Conservation (phyloP, 2,113 vertebrate species). For the Peromyscus polionotus region DNA sequence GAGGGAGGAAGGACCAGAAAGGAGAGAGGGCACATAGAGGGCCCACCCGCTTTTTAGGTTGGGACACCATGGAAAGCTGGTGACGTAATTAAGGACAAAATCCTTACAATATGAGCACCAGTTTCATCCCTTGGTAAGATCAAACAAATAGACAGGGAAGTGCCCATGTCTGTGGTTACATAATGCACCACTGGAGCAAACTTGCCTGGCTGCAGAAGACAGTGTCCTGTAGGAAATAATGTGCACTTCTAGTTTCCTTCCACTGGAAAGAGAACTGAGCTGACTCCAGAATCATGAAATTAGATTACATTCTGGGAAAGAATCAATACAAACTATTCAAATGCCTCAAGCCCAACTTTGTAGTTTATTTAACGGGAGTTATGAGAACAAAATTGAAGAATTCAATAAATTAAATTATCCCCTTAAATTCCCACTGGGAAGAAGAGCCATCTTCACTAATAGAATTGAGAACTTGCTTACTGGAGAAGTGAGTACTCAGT, state of each 20-base stretch:
- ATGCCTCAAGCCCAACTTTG: not conserved
- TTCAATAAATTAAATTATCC: slow-evolving; percentile 51
- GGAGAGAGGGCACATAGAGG: too few species aligned
- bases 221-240: slow-evolving; percentile 11
- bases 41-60: too few species aligned
- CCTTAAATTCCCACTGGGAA: not conserved
- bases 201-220: not conserved
- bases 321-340: slow-evolving; percentile 46
- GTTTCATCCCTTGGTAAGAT: not conserved
- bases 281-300: slow-evolving; percentile 19
- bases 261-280: not conserved
- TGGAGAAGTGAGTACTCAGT: not conserved
- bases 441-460: slow-evolving; percentile 18
- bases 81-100: too few species aligned
- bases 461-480: not conserved
- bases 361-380: slow-evolving; percentile 50
- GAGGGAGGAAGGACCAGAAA: too few species aligned
- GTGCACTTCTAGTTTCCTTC: not conserved
- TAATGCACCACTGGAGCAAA: not conserved
- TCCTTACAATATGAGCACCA: not conserved
- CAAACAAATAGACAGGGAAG: not conserved
- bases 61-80: too few species aligned
- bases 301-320: slow-evolving; percentile 47
- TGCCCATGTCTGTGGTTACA: not conserved
- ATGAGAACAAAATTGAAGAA: slow-evolving; percentile 53